Base-by-base conservation (phyloP, 2,113 vertebrate genomes). In the Axis porcinus region DNA sequence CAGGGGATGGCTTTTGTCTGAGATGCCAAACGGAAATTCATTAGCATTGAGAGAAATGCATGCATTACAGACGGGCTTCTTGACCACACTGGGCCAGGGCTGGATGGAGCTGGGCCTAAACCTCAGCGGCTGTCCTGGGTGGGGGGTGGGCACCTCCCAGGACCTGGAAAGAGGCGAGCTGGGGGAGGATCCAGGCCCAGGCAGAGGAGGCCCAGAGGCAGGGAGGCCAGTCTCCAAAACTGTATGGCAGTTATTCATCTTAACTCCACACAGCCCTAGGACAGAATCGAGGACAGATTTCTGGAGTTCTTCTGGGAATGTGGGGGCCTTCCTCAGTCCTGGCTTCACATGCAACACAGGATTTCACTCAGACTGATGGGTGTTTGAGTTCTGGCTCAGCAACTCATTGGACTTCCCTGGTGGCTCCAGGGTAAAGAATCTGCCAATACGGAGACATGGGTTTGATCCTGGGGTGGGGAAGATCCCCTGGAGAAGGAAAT, bases 11-110 rank as follows among this genome's bases (percentile, higher is more conserved):
- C 94, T 97, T 97, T 97, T 85, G 81, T 92, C 90, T 86, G 10
- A 47, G 90, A 78, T 96, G 94, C 95, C 94, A 94, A 67, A 76
- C 92, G 92, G 85, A 95, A 94, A 43, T 85, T 96, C 74, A 95
- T 97, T 87, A 92, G 40, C 76, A 50, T 88, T 82, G 54, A 94
- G 93, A 89, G 88, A 92, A 70, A 86, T 45, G 90, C 74, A 57
- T 55, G 67, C 43, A 12, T 50, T 90, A 15, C 40, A 47, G 7
- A 62, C 27, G 54, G 52, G 50, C 81, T 74, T 67, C 50, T 62
- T 45, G 52, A 36, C 50, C 70, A 4, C 1, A 0, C 1, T 57
- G 40, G 81, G 70, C 82, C 90, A 30, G 74, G 30, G 15, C n/a
- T 16, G 55, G n/a, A 30, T 2, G 36, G 14, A 54, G 19, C 67